A percentile compares a stretch with the other conserved stretches of the same genome.
phyloP scores from a whole-genome alignment of 1,140 invertebrate species.

The Apocrypta bakeri region DNA sequence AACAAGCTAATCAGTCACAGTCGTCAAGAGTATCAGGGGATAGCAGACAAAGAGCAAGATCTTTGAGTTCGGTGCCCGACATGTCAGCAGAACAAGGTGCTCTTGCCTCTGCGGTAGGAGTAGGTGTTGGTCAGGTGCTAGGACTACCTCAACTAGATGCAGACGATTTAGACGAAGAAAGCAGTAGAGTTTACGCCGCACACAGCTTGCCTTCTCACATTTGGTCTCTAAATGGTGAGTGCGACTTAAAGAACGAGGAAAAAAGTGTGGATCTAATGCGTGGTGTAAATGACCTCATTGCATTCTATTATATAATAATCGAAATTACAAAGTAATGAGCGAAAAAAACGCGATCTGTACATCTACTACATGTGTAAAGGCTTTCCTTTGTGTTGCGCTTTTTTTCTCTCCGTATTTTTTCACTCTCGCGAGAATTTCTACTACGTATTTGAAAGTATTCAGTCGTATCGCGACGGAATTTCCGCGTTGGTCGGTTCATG shows the following conservation, averaged over 20 bases:
- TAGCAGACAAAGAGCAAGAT: constrained; percentile 86
- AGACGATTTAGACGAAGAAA: constrained; percentile 72
- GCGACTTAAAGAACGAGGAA: neutral
- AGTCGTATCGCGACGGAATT: neutral
- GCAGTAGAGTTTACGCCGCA: constrained; percentile 84
- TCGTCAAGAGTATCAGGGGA: constrained; percentile 78
- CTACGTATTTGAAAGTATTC: neutral
- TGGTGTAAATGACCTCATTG: neutral
- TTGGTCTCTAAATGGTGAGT: constrained; percentile 92
- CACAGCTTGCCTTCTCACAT: constrained; percentile 93
- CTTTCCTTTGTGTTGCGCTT: neutral
- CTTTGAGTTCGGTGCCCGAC: constrained; percentile 88
- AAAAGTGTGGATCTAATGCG: neutral
- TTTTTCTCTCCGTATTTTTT: neutral
- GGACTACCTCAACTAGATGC: constrained; percentile 69
- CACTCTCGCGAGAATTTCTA: neutral
- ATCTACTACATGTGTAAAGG: neutral
- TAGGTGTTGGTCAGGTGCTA: constrained; percentile 69
- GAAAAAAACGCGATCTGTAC: neutral
- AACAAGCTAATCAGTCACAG: constrained; percentile 67
- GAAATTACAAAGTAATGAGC: neutral
- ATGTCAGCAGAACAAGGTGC: constrained; percentile 72
- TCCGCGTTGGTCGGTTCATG: neutral
- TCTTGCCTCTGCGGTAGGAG: constrained; percentile 67
- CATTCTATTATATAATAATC: neutral